Evolutionary conservation across 2,797 vertebrate genomes (phyloP), one percentile per base, ranked within the genome.

Genomic region (Sardinella longiceps): DNA sequence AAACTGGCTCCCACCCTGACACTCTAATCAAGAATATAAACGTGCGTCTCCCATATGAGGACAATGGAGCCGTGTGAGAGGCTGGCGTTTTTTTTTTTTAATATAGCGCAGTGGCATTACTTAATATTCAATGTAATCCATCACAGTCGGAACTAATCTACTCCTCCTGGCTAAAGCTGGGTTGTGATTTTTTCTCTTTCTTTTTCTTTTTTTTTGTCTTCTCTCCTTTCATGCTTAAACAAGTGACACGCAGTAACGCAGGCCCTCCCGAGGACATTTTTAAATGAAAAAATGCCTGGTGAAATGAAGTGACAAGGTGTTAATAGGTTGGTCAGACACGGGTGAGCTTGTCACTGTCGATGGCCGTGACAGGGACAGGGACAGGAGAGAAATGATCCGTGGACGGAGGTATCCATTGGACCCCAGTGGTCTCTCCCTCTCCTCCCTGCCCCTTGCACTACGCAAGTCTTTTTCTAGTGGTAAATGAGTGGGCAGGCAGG

Each of bases 101-200:
- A 4, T 37, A 14, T 37, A 9, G 33, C 43, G 33, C 37, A 43
- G 33, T 77, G 70, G 6, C 70, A 77, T 77, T 77, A 43, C 70
- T 77, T 77, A 77, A 77, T 77, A 77, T 77, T 77, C 70, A 77
- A 77, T 7, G 37, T 77, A 77, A 77, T 77, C 70, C 70, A 77
- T 77, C 70, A 77, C 33, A 43, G 70, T 77, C 70, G 7, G 33
- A 77, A 77, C 70, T 77, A 77, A 77, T 77, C 70, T 77, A 23
- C 70, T 77, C 70, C 9, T 23, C 70, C 18, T 20, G 20, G 15
- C 70, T 43, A 23, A 70, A 37, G 30, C 33, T 77, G 4, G 23
- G 70, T 43, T 77, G 33, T 7, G 66, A 74, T 77, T 43, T 15
- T 37, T 33, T 43, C 1, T 30, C 10, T 25, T 0, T 66, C 7